These are phyloP conservation scores for Pseudomugil gertrudae DNA, from an alignment of 2,797 vertebrate genomes.

Conservation along the genomic window DNA sequence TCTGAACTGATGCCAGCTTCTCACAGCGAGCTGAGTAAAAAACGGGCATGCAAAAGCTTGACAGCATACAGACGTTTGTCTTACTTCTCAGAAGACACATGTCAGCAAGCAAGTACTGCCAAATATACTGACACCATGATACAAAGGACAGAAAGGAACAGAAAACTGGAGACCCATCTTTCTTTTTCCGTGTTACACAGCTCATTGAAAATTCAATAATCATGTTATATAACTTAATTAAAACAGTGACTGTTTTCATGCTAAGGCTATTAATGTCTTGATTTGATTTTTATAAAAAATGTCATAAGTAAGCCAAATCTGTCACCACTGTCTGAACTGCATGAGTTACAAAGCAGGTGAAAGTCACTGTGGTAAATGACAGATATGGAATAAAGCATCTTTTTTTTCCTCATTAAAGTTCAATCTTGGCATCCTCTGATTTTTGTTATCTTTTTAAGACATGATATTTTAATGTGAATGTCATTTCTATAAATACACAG, in stretches of 20 bases:
- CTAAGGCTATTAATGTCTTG: constrained; percentile 12
- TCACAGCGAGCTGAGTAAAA: constrained; percentile 59
- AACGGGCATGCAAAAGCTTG: constrained; percentile 66
- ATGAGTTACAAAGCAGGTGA: constrained; percentile 25
- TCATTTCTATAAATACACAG: neutral
- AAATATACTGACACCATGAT: constrained; percentile 64
- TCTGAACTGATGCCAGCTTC: constrained; percentile 62
- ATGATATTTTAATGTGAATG: neutral
- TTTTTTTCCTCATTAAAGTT: neutral
- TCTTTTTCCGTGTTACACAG: neutral
- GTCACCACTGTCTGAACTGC: constrained; percentile 16
- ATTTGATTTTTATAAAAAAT: constrained; percentile 22
- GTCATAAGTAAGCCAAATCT: constrained; percentile 3
- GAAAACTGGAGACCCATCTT: neutral
- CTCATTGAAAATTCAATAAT: constrained; percentile 12
- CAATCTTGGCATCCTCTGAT: neutral
- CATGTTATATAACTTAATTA: neutral
- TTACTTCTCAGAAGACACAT: constrained; percentile 74
- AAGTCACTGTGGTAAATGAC: constrained; percentile 11
- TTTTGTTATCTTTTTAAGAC: neutral
- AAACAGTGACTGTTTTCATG: constrained; percentile 11
- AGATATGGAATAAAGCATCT: constrained; percentile 3
- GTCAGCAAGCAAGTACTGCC: constrained; percentile 67
- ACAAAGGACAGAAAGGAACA: constrained; percentile 2
- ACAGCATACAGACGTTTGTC: constrained; percentile 80